Evolutionary conservation across 2,888 invertebrate species (phyloP).

Genomic region (Ochropleura plecta): DNA sequence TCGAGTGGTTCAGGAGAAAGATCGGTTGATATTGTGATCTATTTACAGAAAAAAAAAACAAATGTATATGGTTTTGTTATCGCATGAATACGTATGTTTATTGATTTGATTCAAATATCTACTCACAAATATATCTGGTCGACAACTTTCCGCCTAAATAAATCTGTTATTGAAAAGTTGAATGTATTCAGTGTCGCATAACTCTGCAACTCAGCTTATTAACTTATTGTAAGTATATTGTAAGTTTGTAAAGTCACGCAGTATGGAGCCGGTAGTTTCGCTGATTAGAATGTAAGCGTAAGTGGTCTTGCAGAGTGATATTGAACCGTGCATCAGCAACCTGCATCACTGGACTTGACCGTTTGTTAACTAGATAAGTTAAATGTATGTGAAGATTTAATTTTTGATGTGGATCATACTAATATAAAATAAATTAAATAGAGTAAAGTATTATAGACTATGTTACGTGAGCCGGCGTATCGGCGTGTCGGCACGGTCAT

Average conservation of each 20-base stretch:
- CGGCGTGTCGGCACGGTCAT: constrained; percentile 55
- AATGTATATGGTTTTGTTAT: not conserved
- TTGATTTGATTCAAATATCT: not conserved
- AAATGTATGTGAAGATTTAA: constrained; percentile 76
- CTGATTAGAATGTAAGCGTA: constrained; percentile 1
- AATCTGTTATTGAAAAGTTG: constrained; percentile 24
- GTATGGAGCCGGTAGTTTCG: constrained; percentile 3
- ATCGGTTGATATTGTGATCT: constrained; percentile 21
- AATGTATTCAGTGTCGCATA: constrained; percentile 29
- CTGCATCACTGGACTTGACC: constrained; percentile 28
- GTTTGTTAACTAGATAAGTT: constrained; percentile 77
- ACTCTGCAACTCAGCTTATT: constrained; percentile 53
- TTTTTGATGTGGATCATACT: constrained; percentile 81
- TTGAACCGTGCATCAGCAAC: not conserved
- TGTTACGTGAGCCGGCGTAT: constrained; percentile 53
- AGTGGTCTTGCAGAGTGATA: constrained; percentile 35
- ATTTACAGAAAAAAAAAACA: constrained; percentile 1
- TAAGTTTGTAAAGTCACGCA: constrained; percentile 9
- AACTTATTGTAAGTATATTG: constrained; percentile 42
- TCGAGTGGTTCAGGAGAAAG: not conserved
- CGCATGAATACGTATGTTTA: not conserved
- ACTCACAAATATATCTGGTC: not conserved
- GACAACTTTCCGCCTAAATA: constrained; percentile 35
- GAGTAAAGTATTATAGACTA: constrained; percentile 64
- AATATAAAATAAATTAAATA: constrained; percentile 71